Evolutionary conservation across 1,140 invertebrate species (phyloP), one percentile per base, ranked within the genome.

Genomic region (Drosophila elegans): DNA sequence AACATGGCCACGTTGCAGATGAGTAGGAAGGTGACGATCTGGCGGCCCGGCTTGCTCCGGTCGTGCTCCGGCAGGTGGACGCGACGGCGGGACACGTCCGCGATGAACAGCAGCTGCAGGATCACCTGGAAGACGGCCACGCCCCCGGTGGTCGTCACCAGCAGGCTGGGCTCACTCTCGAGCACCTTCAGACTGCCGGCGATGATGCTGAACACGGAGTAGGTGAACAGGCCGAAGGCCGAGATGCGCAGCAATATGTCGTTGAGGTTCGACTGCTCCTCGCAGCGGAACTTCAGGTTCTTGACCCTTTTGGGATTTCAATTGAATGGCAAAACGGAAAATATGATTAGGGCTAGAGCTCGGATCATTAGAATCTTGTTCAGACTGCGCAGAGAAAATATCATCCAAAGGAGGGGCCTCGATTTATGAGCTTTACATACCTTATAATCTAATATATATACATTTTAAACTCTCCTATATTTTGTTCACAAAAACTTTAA

Each of bases 1-100:
- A 97, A 98, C 96, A 98, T 97, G 71, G 97, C 97, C 56, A 98
- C 95, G 92, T 99, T 99, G 93, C 97, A 97, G 89, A 99, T 97
- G 13, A 99, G 94, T 45, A 99, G 93, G 94, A 99, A 98, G 39
- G 98, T 99, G 34, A 99, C 97, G 49, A 98, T 95, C 93, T 99
- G 98, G 59, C 98, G 95, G 1, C 98, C 98, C 1, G 98, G 98
- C 93, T 99, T 99, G 86, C 96, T 97, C 68, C 97, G 95, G 88
- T 98, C 97, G 82, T 98, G 97, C 93, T 98, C 97, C 0, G 96
- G 96, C 38, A 97, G 93, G 80, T 97, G 96, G n/a, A 98, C 97
- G 42, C 97, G 95, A 75, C 97, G 95, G 25, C 97, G 95, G 2
- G 97, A 97, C 0, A 98, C 97, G 93, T 99, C 98, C 36, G 98